Evolutionary conservation across 2,113 vertebrate genomes (phyloP), one percentile per base, ranked within the genome.

Genomic region (Pleuronectes platessa): DNA sequence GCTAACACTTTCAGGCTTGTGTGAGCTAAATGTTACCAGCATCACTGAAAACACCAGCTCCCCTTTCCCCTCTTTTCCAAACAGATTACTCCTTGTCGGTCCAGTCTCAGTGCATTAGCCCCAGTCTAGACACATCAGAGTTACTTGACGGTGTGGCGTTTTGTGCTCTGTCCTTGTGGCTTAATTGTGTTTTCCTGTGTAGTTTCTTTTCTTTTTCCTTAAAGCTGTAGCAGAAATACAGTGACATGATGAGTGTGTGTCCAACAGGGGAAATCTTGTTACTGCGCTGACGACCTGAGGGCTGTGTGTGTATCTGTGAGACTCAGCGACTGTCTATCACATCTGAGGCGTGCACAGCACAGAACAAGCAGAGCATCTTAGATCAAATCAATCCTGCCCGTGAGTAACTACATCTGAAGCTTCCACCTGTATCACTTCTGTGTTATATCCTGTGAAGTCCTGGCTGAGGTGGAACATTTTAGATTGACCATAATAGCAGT

Each of bases 141-240:
- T 77, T 77, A 82, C 70, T 85, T 87, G 75, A 62, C 61, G 3
- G 37, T 37, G 71, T 64, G 56, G 82, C 61, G 20, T n/a, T 60
- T 71, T 82, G 86, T 86, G 71, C 62, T 83, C 82, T 76, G 63
- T 78, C 82, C 78, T 56, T 54, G 42, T 67, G 73, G 82, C 79
- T 85, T 83, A 88, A 87, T 90, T 89, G 82, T 59, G 53, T 92
- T 92, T 86, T 56, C 83, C 10, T 42, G 40, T 42, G 12, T 12
- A 42, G 40, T 62, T 51, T 74, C 21, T 37, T 66, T 75, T 54
- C 31, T 73, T 58, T 64, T 51, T 27, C 14, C 9, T 71, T 67
- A 83, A 83, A 92, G 86, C 81, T 89, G 84, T 45, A 58, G 49
- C 45, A 83, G 81, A 84, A 90, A 71, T 84, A 78, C 74, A 83